Percentiles rank a stretch among this genome's conserved stretches.
Conservation (phyloP, 2,888 invertebrate genomes). For the Trichopria drosophilae region DNA sequence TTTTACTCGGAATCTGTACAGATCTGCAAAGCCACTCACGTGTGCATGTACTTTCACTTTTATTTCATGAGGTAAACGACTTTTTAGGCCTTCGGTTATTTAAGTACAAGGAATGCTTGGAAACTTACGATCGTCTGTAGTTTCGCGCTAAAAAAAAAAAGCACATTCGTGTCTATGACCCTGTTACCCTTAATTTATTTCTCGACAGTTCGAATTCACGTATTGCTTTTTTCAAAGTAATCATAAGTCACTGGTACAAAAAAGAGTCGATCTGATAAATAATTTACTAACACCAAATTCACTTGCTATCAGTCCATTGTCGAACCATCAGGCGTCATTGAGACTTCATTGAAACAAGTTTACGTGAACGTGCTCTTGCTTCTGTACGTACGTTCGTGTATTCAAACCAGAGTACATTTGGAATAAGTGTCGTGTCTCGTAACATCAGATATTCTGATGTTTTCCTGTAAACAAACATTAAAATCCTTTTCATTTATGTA, state of each 20-base stretch:
- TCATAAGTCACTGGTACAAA: constrained; percentile 12
- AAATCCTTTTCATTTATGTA: constrained; percentile 14
- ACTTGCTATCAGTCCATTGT: constrained; percentile 48
- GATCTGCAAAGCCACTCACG: no score
- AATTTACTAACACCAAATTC: constrained; percentile 21
- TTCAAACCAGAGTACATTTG: constrained; percentile 91
- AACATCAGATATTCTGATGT: constrained; percentile 83
- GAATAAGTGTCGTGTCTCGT: constrained; percentile 86
- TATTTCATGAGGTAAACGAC: no score
- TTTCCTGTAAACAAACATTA: constrained; percentile 68
- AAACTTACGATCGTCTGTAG: background rate
- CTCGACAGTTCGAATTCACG: constrained; percentile 11
- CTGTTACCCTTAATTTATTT: constrained; percentile 24
- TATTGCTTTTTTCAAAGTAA: no score
- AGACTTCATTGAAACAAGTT: constrained; percentile 78
- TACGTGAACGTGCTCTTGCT: constrained; percentile 76
- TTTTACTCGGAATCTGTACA: no score
- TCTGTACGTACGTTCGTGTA: constrained; percentile 86
- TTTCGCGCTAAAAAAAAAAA: background rate
- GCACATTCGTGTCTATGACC: constrained; percentile 16
- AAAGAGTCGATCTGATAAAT: constrained; percentile 3
- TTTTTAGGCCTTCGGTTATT: no score
- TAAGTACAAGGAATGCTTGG: constrained; percentile 16
- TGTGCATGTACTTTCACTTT: no score
- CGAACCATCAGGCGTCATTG: constrained; percentile 74